A percentile compares a stretch with the other conserved stretches of the same genome.
Conservation (phyloP, 2,888 invertebrate genomes). For the Macrosoma leucophasiata region DNA sequence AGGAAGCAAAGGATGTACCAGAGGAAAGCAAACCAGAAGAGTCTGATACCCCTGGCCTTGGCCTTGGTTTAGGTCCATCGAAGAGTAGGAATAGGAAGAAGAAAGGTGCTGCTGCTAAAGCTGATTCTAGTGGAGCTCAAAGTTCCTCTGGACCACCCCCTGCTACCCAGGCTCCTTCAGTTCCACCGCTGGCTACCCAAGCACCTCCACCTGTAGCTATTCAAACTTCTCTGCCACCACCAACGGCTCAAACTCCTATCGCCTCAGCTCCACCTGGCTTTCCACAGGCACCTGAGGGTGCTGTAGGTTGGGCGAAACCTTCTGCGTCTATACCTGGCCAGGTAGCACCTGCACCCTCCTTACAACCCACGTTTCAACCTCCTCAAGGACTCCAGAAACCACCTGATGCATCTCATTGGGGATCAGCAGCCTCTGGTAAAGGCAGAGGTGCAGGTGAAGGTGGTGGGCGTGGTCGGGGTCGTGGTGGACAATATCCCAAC, state of each 20-base stretch:
- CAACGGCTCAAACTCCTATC: background rate
- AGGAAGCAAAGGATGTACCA: constrained; percentile 6
- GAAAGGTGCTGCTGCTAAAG: constrained; percentile 25
- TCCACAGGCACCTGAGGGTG: constrained; percentile 4
- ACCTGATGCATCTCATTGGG: too few relatives aligned
- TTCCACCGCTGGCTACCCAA: background rate
- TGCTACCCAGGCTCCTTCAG: constrained; percentile 4
- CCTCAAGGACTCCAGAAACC: constrained; percentile 8
- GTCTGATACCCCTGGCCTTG: constrained; percentile 23
- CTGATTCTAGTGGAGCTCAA: background rate
- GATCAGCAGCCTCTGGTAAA: too few relatives aligned
- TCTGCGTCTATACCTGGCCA: constrained; percentile 1
- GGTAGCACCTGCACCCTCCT: constrained; percentile 8
- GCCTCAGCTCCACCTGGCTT: background rate
- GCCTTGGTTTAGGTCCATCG: constrained; percentile 25
- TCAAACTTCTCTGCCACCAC: constrained; percentile 1
- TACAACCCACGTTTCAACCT: constrained; percentile 9
- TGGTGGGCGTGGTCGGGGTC: too few relatives aligned
- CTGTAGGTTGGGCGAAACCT: constrained; percentile 3
- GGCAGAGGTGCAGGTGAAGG: too few relatives aligned
- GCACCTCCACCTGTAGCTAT: background rate
- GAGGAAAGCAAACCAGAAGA: constrained; percentile 20
- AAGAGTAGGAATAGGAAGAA: constrained; percentile 32
- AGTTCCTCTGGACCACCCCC: constrained; percentile 4
- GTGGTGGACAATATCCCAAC: too few relatives aligned